Evolutionary conservation across 2,888 invertebrate genomes (phyloP).

Genomic region (Parnassius apollo): DNA sequence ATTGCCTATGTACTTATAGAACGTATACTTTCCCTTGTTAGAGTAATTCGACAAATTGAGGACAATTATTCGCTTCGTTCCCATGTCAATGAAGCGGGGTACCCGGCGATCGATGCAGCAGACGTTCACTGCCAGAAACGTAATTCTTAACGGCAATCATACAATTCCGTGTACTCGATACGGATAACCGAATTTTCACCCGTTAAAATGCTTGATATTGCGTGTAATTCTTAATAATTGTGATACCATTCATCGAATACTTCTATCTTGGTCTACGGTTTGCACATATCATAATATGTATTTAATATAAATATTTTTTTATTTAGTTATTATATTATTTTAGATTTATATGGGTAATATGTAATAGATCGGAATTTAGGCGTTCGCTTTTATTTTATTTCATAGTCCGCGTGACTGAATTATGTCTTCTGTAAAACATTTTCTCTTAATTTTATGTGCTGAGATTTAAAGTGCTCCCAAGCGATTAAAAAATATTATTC

Average conservation of each 20-base stretch:
- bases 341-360: too few relatives aligned
- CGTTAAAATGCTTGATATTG: slow-evolving; percentile 26
- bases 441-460: too few relatives aligned
- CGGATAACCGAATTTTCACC: slow-evolving; percentile 27
- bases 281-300: too few relatives aligned
- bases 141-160: slow-evolving; percentile 70
- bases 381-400: too few relatives aligned
- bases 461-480: too few relatives aligned
- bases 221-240: slow-evolving; percentile 30
- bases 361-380: too few relatives aligned
- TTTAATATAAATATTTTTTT: not conserved
- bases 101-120: slow-evolving; percentile 59
- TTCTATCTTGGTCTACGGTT: too few relatives aligned
- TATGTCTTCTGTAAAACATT: too few relatives aligned
- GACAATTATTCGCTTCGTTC: slow-evolving; percentile 67
- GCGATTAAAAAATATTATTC: too few relatives aligned
- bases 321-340: not conserved
- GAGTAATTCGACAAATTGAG: slow-evolving; percentile 69
- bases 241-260: too few relatives aligned
- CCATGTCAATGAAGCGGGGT: slow-evolving; percentile 41
- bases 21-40: slow-evolving; percentile 44
- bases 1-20: not conserved
- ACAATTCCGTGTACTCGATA: slow-evolving; percentile 49
- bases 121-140: slow-evolving; percentile 57
- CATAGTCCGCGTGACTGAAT: too few relatives aligned